These are phyloP conservation scores for Dendrocincla fuliginosa DNA, from an alignment of 2,797 vertebrate genomes.

Conservation along the genomic window DNA sequence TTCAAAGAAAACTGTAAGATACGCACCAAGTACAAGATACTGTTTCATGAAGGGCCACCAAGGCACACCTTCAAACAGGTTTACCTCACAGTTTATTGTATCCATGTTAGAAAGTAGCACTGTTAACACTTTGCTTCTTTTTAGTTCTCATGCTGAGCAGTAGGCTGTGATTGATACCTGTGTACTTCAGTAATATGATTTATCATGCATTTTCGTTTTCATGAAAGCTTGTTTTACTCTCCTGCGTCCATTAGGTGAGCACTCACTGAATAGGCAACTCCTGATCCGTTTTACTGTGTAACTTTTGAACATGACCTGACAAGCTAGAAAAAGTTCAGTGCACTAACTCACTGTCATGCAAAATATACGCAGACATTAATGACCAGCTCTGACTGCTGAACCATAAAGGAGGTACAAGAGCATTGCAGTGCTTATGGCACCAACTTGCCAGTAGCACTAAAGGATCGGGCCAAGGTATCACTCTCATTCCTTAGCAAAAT, in stretches of 20 bases:
- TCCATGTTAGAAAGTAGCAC: neutral
- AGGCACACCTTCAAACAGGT: neutral
- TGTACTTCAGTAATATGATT: neutral
- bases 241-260: neutral
- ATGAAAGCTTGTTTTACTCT: neutral
- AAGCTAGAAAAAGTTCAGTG: neutral
- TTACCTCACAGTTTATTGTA: neutral
- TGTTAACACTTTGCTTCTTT: neutral
- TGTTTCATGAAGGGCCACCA: neutral
- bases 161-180: neutral
- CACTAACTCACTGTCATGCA: neutral
- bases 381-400: neutral
- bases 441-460: neutral
- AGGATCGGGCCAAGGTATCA: neutral
- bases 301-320: neutral
- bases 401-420: neutral
- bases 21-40: neutral
- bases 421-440: neutral
- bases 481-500: neutral
- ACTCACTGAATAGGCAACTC: neutral
- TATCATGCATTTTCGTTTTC: neutral
- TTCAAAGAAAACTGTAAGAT: neutral
- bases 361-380: neutral
- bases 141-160: neutral
- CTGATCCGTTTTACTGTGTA: neutral